phyloP scores from a whole-genome alignment of 2,797 vertebrate genomes.

The Melanotaenia parkinsoni region DNA sequence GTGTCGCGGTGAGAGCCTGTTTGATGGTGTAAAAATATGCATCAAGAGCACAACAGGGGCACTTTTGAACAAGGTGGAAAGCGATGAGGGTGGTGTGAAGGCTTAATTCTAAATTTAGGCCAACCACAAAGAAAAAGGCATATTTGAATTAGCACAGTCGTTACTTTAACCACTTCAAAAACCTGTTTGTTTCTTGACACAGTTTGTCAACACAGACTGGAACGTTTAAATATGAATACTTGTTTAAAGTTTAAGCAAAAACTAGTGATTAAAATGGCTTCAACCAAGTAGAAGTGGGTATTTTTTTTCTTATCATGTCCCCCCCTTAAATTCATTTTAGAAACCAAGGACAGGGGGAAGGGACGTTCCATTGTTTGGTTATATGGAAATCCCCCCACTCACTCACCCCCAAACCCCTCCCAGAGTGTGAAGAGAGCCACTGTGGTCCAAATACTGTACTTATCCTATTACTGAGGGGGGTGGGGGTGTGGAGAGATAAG shows the following conservation, averaged over 20 bases:
- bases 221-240: neutral
- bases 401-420: constrained; percentile 43
- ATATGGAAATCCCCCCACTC: constrained; percentile 68
- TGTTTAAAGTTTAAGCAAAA: constrained; percentile 25
- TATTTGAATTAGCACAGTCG: constrained; percentile 16
- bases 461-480: constrained; percentile 83
- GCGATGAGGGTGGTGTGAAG: constrained; percentile 73
- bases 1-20: constrained; percentile 64
- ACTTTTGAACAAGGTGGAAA: constrained; percentile 74
- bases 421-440: constrained; percentile 74
- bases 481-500: constrained; percentile 77
- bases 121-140: constrained; percentile 51
- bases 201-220: neutral
- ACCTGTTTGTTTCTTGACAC: constrained; percentile 6
- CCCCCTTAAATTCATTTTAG: constrained; percentile 64
- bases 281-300: constrained; percentile 21
- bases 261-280: constrained; percentile 9
- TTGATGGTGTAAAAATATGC: constrained; percentile 71
- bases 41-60: constrained; percentile 53
- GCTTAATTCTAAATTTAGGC: constrained; percentile 76
- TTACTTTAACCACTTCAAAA: constrained; percentile 45
- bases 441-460: constrained; percentile 86
- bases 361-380: constrained; percentile 77
- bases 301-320: constrained; percentile 23
- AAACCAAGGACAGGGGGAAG: constrained; percentile 73